Evolutionary conservation across 2,888 invertebrate species (phyloP).

Genomic region (Cyclophora albipunctata): DNA sequence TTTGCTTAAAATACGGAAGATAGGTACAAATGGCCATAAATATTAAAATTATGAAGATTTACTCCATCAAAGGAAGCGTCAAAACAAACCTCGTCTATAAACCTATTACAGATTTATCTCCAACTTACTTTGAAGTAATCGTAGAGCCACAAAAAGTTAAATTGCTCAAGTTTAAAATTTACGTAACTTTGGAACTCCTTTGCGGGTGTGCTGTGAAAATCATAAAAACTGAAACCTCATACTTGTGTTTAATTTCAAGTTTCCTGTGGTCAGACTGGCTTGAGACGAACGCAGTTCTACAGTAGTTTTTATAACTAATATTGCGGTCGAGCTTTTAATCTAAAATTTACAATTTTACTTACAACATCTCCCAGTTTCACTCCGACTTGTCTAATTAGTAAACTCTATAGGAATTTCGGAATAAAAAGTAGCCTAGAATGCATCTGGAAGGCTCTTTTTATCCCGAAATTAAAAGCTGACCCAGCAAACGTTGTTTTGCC

Average conservation of each 20-base stretch:
- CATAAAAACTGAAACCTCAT: constrained; percentile 34
- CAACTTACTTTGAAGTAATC: constrained; percentile 37
- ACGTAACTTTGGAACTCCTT: constrained; percentile 34
- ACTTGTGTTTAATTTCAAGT: constrained; percentile 8
- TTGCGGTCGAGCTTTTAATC: too few species aligned
- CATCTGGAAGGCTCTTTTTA: too few species aligned
- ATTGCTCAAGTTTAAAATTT: constrained; percentile 57
- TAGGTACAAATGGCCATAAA: constrained; percentile 7
- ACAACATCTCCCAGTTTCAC: too few species aligned
- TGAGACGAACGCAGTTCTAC: neutral
- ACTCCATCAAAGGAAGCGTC: constrained; percentile 11
- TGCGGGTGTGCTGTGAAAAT: constrained; percentile 31
- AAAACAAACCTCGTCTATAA: constrained; percentile 23
- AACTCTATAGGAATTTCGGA: too few species aligned
- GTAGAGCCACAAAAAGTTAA: constrained; percentile 56
- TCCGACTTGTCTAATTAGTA: too few species aligned
- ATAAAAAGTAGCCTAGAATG: too few species aligned
- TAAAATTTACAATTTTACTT: too few species aligned
- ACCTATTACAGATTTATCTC: constrained; percentile 32
- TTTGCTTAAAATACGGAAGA: neutral
- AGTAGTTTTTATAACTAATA: neutral
- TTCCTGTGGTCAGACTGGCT: neutral
- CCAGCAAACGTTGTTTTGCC: too few species aligned
- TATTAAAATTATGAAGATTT: constrained; percentile 11
- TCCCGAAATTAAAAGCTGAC: too few species aligned